These are phyloP conservation scores for Misgurnus mizolepis DNA, from an alignment of 2,113 vertebrate species.

Conservation along the genomic window DNA sequence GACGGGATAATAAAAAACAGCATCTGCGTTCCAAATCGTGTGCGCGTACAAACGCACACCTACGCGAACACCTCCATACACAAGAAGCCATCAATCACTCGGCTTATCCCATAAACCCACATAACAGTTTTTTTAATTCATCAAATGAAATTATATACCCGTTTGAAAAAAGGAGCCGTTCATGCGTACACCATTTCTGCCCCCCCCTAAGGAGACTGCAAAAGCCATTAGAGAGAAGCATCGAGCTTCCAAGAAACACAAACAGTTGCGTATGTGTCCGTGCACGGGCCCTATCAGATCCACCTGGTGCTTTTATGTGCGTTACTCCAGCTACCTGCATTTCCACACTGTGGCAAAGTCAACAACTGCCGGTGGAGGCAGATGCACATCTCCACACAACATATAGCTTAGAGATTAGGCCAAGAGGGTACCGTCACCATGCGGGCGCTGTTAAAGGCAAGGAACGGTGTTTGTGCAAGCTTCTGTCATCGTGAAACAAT, in stretches of 20 bases:
- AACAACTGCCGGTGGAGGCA: constrained; percentile 64
- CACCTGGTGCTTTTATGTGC: constrained; percentile 49
- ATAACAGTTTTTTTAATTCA: constrained; percentile 24
- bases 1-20: constrained; percentile 20
- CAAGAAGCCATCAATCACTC: constrained; percentile 48
- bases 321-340: constrained; percentile 66
- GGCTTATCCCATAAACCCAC: constrained; percentile 9
- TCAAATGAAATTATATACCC: constrained; percentile 26
- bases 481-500: constrained; percentile 28
- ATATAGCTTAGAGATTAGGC: constrained; percentile 60
- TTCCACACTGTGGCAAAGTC: constrained; percentile 71
- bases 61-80: not conserved
- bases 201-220: constrained; percentile 37
- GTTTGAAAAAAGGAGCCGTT: not conserved
- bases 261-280: constrained; percentile 49
- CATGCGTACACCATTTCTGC: not conserved
- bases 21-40: constrained; percentile 36
- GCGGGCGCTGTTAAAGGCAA: constrained; percentile 22
- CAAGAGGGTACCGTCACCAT: constrained; percentile 42
- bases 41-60: constrained; percentile 40
- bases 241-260: constrained; percentile 61
- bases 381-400: constrained; percentile 69
- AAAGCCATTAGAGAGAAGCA: constrained; percentile 50
- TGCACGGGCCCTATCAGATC: constrained; percentile 61
- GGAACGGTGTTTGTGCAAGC: constrained; percentile 22